These are phyloP conservation scores for Bubo blakistoni DNA, from an alignment of 2,113 vertebrate genomes.

Conservation along the genomic window DNA sequence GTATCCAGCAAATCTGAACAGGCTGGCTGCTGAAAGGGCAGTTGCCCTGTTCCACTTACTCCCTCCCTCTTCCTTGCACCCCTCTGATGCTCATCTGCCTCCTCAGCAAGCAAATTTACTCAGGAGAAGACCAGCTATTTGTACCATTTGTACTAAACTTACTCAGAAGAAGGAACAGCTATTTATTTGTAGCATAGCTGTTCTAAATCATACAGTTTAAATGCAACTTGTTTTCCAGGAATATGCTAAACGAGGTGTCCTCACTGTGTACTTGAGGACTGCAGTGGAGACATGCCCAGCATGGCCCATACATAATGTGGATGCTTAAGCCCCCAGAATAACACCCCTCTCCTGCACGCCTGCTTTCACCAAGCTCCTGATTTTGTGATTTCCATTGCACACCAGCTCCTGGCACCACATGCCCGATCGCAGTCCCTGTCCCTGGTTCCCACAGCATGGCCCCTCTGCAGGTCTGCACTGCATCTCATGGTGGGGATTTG, in stretches of 20 bases:
- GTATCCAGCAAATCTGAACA: neutral
- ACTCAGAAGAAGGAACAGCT: neutral
- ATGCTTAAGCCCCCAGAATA: neutral
- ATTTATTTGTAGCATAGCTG: neutral
- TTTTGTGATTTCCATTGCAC: neutral
- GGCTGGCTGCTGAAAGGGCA: neutral
- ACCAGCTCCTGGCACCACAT: too few relatives aligned
- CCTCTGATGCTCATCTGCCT: neutral
- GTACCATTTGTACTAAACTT: neutral
- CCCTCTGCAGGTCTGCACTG: neutral
- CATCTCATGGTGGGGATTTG: fast-evolving
- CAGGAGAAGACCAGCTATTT: neutral
- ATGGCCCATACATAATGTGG: neutral
- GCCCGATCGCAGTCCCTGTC: fast-evolving
- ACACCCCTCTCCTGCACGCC: neutral
- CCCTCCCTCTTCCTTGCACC: neutral
- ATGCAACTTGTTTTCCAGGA: neutral
- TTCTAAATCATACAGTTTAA: neutral
- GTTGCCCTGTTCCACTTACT: neutral
- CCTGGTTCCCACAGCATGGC: neutral
- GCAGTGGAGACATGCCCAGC: neutral
- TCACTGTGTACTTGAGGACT: neutral
- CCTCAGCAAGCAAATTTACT: neutral
- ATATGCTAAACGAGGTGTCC: neutral
- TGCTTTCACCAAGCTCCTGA: neutral